phyloP scores from a whole-genome alignment of 2,888 invertebrate genomes.

The Orgyia antiqua region DNA sequence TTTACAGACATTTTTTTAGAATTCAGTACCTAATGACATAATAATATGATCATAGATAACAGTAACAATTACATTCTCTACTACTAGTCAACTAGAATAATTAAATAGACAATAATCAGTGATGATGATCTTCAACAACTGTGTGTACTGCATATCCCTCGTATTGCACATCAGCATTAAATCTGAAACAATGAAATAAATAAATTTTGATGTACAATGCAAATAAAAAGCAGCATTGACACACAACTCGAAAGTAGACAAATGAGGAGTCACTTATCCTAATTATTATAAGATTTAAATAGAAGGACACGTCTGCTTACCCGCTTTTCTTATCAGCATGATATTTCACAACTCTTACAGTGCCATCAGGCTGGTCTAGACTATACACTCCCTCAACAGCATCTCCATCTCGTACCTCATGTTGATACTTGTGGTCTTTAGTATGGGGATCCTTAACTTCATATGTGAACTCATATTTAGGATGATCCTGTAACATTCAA shows the following conservation, averaged over 20 bases:
- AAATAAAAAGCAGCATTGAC: no score
- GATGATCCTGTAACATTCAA: slow-evolving; percentile 27
- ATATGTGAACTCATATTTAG: slow-evolving; percentile 55
- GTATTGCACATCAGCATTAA: slow-evolving; percentile 36
- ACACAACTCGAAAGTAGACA: no score
- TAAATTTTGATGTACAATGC: no score
- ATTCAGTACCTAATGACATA: no score
- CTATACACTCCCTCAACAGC: slow-evolving; percentile 20
- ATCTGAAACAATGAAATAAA: slow-evolving; percentile 23
- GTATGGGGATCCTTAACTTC: slow-evolving; percentile 66
- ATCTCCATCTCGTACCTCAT: slow-evolving; percentile 45
- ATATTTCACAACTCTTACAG: slow-evolving; percentile 21
- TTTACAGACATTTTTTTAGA: no score
- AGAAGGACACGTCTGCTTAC: no score
- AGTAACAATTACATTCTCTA: no score
- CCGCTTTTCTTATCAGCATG: slow-evolving; percentile 18
- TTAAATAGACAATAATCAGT: slow-evolving; percentile 11
- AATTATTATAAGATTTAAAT: no score
- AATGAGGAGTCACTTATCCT: no score
- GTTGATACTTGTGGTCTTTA: slow-evolving; percentile 62
- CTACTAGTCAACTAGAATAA: no score
- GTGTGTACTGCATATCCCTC: slow-evolving; percentile 30
- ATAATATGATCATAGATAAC: no score
- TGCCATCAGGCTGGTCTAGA: slow-evolving; percentile 19
- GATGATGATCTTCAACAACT: slow-evolving; percentile 20